Evolutionary conservation across 1,140 invertebrate species (phyloP).

Genomic region (Bombus superbus): DNA sequence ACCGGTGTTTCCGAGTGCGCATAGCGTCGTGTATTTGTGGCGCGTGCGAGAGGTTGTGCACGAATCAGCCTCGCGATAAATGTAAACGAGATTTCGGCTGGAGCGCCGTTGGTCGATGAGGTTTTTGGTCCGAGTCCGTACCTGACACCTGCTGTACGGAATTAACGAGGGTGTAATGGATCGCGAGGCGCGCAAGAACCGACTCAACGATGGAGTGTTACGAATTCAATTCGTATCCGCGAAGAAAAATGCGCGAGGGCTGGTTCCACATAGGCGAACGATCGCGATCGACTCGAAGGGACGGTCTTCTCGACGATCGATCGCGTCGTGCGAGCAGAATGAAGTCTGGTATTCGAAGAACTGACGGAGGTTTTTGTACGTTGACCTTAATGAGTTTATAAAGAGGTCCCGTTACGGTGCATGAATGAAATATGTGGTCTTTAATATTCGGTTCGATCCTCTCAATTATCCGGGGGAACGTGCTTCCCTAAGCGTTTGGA

Average conservation of each 20-base stretch:
- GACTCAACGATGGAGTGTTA: neutral
- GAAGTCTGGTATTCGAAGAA: neutral
- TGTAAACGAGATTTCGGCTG: constrained; percentile 53
- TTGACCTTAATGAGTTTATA: constrained; percentile 16
- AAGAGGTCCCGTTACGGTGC: neutral
- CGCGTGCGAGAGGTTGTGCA: neutral
- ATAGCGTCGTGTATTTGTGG: neutral
- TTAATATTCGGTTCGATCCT: constrained; percentile 6
- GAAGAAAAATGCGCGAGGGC: neutral
- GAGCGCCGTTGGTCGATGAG: constrained; percentile 17
- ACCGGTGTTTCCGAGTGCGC: neutral
- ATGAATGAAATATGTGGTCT: neutral
- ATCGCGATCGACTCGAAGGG: neutral
- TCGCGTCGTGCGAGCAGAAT: too few relatives aligned
- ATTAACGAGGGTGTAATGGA: constrained; percentile 36
- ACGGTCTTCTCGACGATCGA: neutral
- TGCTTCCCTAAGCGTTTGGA: constrained; percentile 3
- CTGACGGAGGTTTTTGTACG: neutral
- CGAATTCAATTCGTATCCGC: neutral
- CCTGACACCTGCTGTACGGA: constrained; percentile 14
- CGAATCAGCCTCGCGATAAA: constrained; percentile 37
- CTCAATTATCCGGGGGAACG: neutral
- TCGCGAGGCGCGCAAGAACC: neutral
- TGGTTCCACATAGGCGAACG: too few relatives aligned
- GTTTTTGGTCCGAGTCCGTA: constrained; percentile 37